Percentiles rank a stretch among this genome's conserved stretches.
Conservation (phyloP, 2,797 vertebrate genomes). For the Hydrocynus forskahlii region DNA sequence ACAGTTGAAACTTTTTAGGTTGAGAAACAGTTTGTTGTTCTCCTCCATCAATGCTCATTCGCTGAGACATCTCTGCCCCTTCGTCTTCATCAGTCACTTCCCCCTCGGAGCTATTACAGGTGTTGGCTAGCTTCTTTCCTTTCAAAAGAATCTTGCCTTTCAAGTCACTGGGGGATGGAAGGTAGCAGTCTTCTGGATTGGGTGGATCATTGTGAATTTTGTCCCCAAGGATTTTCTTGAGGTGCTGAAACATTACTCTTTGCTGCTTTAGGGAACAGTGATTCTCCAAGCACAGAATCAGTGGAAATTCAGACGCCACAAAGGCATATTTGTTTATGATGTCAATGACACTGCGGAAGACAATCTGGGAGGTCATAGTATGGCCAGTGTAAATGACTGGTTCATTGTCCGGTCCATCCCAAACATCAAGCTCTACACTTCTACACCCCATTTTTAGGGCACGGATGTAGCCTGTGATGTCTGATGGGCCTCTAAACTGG, state of each 20-base stretch:
- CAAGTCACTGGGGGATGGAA: slow-evolving; percentile 88
- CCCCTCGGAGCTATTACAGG: slow-evolving; percentile 87
- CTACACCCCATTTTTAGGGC: slow-evolving; percentile 98
- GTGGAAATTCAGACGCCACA: slow-evolving; percentile 92
- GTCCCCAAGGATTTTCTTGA: slow-evolving; percentile 94
- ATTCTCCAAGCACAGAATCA: slow-evolving; percentile 95
- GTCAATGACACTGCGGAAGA: slow-evolving; percentile 94
- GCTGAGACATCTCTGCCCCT: slow-evolving; percentile 95
- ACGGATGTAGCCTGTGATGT: slow-evolving; percentile 96
- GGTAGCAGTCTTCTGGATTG: slow-evolving; percentile 88
- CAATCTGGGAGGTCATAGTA: slow-evolving; percentile 97
- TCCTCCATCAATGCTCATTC: slow-evolving; percentile 83
- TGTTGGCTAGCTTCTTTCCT: slow-evolving; percentile 89
- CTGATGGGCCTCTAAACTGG: slow-evolving; percentile 96
- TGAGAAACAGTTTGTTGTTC: slow-evolving; percentile 81
- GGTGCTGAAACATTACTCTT: slow-evolving; percentile 95
- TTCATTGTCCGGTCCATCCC: slow-evolving; percentile 95
- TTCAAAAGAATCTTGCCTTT: slow-evolving; percentile 94
- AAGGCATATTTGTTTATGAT: slow-evolving; percentile 96
- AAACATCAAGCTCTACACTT: slow-evolving; percentile 94
- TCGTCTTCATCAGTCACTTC: slow-evolving; percentile 98
- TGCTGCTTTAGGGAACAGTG: slow-evolving; percentile 97
- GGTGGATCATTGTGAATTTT: slow-evolving; percentile 85
- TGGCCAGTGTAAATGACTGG: slow-evolving; percentile 98
- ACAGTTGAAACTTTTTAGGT: slow-evolving; percentile 90